phyloP scores from a whole-genome alignment of 2,113 vertebrate genomes.

The Heterochromis multidens region DNA sequence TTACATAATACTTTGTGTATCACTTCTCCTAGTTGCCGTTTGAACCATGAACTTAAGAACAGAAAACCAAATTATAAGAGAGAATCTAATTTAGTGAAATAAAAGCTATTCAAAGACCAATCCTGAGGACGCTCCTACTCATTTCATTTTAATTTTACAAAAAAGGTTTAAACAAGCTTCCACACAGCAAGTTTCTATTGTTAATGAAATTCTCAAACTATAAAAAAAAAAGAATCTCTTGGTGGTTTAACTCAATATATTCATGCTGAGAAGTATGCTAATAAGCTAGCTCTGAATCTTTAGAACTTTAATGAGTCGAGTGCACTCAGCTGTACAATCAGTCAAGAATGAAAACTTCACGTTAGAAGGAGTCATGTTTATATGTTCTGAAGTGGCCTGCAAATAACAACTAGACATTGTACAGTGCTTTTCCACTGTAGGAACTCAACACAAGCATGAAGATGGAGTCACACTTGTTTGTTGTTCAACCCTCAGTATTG shows the following conservation, averaged over 20 bases:
- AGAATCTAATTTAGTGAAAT: not conserved
- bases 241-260: not conserved
- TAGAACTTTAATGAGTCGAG: not conserved
- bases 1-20: not conserved
- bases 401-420: not conserved
- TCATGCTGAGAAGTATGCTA: not conserved
- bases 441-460: not conserved
- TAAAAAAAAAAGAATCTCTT: not conserved
- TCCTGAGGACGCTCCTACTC: not conserved
- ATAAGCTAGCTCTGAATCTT: not conserved
- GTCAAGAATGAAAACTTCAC: not conserved
- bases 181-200: not conserved
- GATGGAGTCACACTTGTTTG: constrained; percentile 1
- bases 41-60: no score
- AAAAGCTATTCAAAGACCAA: not conserved
- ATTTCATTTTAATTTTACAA: not conserved
- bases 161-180: not conserved
- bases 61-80: no score
- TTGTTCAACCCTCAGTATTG: not conserved
- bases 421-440: not conserved
- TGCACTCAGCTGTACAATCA: not conserved
- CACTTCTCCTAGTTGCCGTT: no score
- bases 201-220: not conserved
- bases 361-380: not conserved
- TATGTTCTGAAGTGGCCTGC: not conserved